Evolutionary conservation across 2,888 invertebrate species (phyloP), one percentile per base, ranked within the genome.

Genomic region (Alsophila aescularia): DNA sequence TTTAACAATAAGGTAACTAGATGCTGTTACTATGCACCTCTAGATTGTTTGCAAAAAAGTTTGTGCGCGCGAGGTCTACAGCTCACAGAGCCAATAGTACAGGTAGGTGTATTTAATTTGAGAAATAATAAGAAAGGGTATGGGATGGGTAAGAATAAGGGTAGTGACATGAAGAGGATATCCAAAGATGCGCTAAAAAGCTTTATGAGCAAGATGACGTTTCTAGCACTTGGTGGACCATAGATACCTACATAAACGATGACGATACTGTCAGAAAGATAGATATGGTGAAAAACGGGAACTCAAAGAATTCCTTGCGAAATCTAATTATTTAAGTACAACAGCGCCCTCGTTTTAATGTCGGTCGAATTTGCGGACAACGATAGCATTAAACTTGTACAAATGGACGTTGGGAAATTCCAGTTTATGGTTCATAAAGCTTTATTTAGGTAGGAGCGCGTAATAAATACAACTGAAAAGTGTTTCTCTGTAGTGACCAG

Each of bases 401-500:
- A 75, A 76, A 77, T 72, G 69, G 75, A 75, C 61, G 64, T 52
- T 58, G 49, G 62, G 58, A 70, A 70, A 67, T 65, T 62, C 53
- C 61, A 63, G 65, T 72, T 76, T 71, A 84, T 81, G 75, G 75
- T 56, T 69, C 75, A 73, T 83, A 80, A 84, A 84, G 70, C 68
- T 72, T 73, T 70, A 70, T n/a, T n/a, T n/a, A n/a, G n/a, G n/a
- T n/a, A n/a, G n/a, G n/a, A 70, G 24, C 8, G 24, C 64, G 65
- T 62, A 62, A 76, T 78, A 76, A 79, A 79, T 79, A 77, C 74
- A 74, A 73, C 61, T 67, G 59, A 64, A 67, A 59, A 64, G 67
- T 64, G 66, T 64, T 69, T 47, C 62, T 56, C 58, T 69, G 50
- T 66, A 72, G 67, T 73, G 70, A 67, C 68, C 62, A 24, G 24